Percentiles rank a stretch among this genome's conserved stretches.
phyloP scores from a whole-genome alignment of 2,888 invertebrate species.

The Encarsia formosa region DNA sequence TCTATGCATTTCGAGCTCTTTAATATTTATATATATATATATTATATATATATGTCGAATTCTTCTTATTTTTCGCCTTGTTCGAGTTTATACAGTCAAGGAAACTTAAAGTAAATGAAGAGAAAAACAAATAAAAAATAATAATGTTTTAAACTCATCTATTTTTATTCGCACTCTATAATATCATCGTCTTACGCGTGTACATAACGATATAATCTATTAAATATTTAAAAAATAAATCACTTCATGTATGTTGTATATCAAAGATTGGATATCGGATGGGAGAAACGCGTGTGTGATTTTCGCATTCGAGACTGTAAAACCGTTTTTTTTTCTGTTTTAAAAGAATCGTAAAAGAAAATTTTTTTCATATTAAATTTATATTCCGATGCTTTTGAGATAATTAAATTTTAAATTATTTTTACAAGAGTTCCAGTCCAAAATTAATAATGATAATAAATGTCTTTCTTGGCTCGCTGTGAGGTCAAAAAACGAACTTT shows the following conservation, averaged over 20 bases:
- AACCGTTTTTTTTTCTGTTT: constrained; percentile 15
- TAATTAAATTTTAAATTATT: constrained; percentile 5
- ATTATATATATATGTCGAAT: constrained; percentile 10
- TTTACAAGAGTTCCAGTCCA: constrained; percentile 23
- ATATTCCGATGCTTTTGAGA: neutral
- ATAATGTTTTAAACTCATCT: constrained; percentile 21
- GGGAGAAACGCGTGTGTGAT: constrained; percentile 8
- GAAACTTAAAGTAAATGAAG: constrained; percentile 13
- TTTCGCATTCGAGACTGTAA: constrained; percentile 15
- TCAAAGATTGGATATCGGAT: constrained; percentile 12
- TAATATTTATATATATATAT: constrained; percentile 14
- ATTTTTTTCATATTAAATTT: neutral
- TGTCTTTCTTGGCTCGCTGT: constrained; percentile 43
- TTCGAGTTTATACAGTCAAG: neutral
- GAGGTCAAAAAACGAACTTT: constrained; percentile 42
- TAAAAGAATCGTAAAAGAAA: neutral
- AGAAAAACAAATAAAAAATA: too few relatives aligned
- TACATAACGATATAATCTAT: constrained; percentile 26
- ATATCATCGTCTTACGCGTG: constrained; percentile 23
- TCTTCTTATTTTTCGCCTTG: constrained; percentile 1
- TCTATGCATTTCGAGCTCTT: constrained; percentile 12
- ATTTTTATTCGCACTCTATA: constrained; percentile 24
- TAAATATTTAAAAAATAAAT: constrained; percentile 16
- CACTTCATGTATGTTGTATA: constrained; percentile 22
- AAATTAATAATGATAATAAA: constrained; percentile 24